These are phyloP conservation scores for Micrasema longulum DNA, from an alignment of 1,140 invertebrate genomes.

Conservation along the genomic window DNA sequence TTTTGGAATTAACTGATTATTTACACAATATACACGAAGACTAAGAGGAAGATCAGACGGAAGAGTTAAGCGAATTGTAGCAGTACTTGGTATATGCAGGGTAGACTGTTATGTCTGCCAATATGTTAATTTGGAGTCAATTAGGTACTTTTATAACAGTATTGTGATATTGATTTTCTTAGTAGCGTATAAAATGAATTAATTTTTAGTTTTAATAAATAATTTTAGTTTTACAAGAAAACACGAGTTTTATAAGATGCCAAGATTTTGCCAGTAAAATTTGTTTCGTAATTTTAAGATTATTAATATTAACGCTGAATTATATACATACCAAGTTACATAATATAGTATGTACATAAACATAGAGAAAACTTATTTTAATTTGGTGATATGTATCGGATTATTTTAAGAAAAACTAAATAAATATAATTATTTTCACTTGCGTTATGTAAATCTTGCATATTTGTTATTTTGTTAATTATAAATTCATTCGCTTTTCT, in stretches of 20 bases:
- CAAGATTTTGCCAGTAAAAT: slow-evolving; percentile 25
- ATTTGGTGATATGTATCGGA: not conserved
- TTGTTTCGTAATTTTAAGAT: slow-evolving; percentile 2
- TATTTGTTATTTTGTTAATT: too few relatives aligned
- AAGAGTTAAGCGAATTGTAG: not conserved
- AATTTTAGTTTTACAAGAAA: slow-evolving; percentile 7
- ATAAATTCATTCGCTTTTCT: too few relatives aligned
- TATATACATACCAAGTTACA: not conserved
- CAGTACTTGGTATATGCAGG: not conserved
- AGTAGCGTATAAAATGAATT: slow-evolving; percentile 35
- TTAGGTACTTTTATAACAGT: slow-evolving; percentile 49
- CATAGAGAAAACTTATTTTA: not conserved
- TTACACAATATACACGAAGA: too few relatives aligned
- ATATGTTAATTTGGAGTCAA: slow-evolving; percentile 51
- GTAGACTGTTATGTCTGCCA: slow-evolving; percentile 22
- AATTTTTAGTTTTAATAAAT: slow-evolving; percentile 12
- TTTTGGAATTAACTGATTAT: too few relatives aligned
- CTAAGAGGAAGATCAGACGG: too few relatives aligned
- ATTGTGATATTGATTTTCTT: slow-evolving; percentile 52
- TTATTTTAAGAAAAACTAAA: not conserved
- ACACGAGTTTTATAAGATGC: slow-evolving; percentile 13
- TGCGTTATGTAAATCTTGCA: too few relatives aligned
- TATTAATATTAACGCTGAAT: not conserved
- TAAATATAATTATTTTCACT: not conserved
- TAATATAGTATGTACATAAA: not conserved